Evolutionary conservation across 1,140 invertebrate genomes (phyloP), one percentile per base, ranked within the genome.

Genomic region (Panagrolaimus sp.): DNA sequence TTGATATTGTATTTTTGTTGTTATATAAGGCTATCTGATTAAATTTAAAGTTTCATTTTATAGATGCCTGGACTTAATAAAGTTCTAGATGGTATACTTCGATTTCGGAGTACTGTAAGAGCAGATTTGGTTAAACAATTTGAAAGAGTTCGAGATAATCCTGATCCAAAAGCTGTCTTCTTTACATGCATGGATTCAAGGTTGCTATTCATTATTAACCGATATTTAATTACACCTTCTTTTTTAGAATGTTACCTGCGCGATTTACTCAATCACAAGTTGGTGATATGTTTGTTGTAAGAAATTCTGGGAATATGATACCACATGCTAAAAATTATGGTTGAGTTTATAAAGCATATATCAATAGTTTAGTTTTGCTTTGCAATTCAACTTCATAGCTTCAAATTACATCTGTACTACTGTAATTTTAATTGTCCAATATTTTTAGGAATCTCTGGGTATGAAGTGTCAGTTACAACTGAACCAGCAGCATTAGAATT

Each of bases 251-350:
- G 90, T 90, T 96, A 75, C 92, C 93, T 23, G 93, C 92, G 69
- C 87, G 92, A 83, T 95, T 96, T 85, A 94, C 92, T 45, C 90
- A 94, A 86, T 93, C 91, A 66, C 90, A 92, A 83, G 91, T 96
- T 70, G 94, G 93, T 57, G 93, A 96, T 83, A 95, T 95, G 92
- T 96, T 95, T 87, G 90, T 96, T 79, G 91, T 96, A 0, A 86
- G 93, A 84, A 96, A 96, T 87, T 92, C 93, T 64, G 93, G 93
- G 16, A 94, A 94, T 83, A 84, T 94, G 64, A 89, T 94, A 75
- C 92, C 92, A 11, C 90, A 93, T 82, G 90, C 91, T n/a, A 89
- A 90, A 78, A 88, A 91, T 82, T 93, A 92, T 82, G 84, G 88
- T 47, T 46, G 38, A 61, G 31, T 63, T 63, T 25, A 57, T n/a